Conservation (phyloP, 2,888 invertebrate genomes). For the Thera britannica region DNA sequence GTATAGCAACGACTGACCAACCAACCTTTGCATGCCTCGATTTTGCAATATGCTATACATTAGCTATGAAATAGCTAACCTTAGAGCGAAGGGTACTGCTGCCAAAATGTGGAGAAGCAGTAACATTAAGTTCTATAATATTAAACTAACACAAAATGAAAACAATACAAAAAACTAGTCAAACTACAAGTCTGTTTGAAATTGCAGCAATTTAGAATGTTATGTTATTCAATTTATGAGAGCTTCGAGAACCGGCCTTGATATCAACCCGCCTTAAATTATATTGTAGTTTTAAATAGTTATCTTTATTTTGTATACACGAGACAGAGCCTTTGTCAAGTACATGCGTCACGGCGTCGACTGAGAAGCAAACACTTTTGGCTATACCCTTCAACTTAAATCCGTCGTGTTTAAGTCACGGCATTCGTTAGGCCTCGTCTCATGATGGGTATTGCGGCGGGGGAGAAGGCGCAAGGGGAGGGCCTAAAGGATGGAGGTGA, state of each 20-base stretch:
- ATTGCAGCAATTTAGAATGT: too few species aligned
- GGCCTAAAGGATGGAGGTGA: conserved; percentile 82
- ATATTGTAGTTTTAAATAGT: not conserved
- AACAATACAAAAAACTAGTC: too few species aligned
- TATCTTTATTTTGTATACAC: not conserved
- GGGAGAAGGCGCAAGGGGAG: conserved; percentile 59
- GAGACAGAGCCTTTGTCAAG: not conserved
- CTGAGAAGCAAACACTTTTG: not conserved
- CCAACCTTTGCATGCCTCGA: conserved; percentile 8
- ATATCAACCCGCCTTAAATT: not conserved
- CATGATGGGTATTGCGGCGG: conserved; percentile 70
- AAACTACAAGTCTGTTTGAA: too few species aligned
- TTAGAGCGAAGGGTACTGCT: not conserved
- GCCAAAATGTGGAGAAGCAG: too few species aligned
- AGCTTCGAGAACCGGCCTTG: not conserved
- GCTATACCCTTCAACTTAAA: conserved; percentile 20
- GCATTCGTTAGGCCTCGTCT: conserved; percentile 65
- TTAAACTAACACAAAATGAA: too few species aligned
- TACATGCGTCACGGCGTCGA: not conserved
- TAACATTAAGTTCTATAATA: too few species aligned
- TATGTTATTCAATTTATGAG: not conserved
- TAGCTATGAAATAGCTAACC: conserved; percentile 9
- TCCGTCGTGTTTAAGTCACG: conserved; percentile 51
- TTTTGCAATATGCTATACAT: conserved; percentile 13
- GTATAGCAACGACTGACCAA: not conserved